A percentile compares a stretch with the other conserved stretches of the same genome.
These are phyloP conservation scores for Fregetta grallaria DNA, from an alignment of 2,113 vertebrate species.

Conservation along the genomic window DNA sequence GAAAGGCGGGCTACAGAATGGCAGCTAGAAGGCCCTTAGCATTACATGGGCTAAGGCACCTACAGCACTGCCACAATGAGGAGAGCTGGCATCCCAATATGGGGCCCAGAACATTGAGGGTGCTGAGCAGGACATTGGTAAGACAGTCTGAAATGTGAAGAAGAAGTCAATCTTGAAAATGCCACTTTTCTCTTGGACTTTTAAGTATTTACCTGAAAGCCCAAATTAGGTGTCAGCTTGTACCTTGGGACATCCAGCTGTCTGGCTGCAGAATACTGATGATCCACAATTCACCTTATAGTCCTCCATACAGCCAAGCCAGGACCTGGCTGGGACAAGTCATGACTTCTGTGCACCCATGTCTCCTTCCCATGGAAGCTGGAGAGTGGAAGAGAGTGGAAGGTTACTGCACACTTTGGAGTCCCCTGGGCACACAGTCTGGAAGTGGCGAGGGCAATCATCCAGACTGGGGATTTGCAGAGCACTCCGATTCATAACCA, in stretches of 20 bases:
- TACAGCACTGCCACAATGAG: neutral
- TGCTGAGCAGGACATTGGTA: neutral
- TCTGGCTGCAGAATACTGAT: neutral
- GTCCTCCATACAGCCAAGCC: neutral
- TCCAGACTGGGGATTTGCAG: neutral
- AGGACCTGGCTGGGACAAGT: fast-evolving
- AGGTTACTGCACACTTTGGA: neutral
- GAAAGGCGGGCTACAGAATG: neutral
- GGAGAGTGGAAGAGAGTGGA: neutral
- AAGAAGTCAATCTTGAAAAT: neutral
- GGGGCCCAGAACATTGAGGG: neutral
- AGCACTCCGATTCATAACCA: neutral
- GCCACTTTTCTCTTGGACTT: neutral
- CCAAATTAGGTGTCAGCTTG: neutral
- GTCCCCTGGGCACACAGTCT: neutral
- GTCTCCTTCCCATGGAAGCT: neutral
- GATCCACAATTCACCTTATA: neutral
- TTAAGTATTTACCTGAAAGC: neutral
- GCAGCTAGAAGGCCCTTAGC: neutral
- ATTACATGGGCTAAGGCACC: neutral
- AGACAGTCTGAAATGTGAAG: neutral
- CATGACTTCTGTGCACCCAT: neutral
- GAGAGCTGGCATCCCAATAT: neutral
- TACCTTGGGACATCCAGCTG: neutral
- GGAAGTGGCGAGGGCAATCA: neutral